Evolutionary conservation across 2,888 invertebrate species (phyloP), one percentile per base, ranked within the genome.

Genomic region (Sesia apiformis): DNA sequence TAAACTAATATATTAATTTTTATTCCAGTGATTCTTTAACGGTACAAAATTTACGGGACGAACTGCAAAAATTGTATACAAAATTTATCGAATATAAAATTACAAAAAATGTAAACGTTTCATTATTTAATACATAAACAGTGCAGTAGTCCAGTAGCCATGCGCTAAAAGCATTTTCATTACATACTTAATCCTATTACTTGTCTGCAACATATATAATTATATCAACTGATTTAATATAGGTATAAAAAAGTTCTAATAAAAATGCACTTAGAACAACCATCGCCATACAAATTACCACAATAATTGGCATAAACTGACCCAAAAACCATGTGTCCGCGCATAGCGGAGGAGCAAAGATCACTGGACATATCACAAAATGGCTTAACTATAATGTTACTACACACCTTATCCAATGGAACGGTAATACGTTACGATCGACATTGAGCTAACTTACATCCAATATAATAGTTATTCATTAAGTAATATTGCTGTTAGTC

Each of bases 341-440:
- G 38, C 52, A 40, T 40, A 40, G 52, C 39, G 52, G n/a, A 40
- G 57, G 60, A 61, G 63, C 65, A 58, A 7, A 63, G 54, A 63
- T 81, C 84, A 87, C 87, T 89, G 89, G 89, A 88, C 86, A 78
- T 89, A 89, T 89, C 89, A 89, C 89, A 89, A 83, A 42, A 74
- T 76, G 74, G 68, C 82, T 85, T 86, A 84, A 74, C 3, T 51
- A 69, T 78, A 81, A 81, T 69, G 70, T 76, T 77, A 81, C 83
- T 86, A 87, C 80, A 74, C 81, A 84, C 84, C 84, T 87, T 81
- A 83, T 78, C 78, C 81, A 84, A 86, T 87, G 87, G 88, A 88
- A 87, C 89, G 87, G 87, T 83, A 81, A 76, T 63, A 78, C 80
- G 81, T 84, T 78, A 84, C 81, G 38, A 84, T 77, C 69, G 75